phyloP scores from a whole-genome alignment of 2,888 invertebrate genomes.

The Erebia epiphron region DNA sequence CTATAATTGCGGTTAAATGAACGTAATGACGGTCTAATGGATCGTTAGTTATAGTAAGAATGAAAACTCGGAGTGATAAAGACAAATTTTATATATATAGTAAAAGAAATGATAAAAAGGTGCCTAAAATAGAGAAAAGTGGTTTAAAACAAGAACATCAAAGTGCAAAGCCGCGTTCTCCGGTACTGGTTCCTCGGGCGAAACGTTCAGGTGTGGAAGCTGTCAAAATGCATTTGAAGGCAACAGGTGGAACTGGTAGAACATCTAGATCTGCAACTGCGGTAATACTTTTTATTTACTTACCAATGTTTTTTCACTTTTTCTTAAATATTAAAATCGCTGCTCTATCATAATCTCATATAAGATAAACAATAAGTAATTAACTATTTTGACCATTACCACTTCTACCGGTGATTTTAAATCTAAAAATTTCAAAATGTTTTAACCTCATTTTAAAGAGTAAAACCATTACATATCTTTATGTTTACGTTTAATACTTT shows the following conservation, averaged over 20 bases:
- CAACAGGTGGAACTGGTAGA: constrained; percentile 72
- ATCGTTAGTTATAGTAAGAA: constrained; percentile 41
- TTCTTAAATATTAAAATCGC: not conserved
- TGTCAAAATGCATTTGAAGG: constrained; percentile 69
- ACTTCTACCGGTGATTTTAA: not conserved
- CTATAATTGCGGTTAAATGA: constrained; percentile 29
- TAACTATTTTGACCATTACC: not conserved
- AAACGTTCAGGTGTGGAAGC: constrained; percentile 76
- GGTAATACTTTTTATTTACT: constrained; percentile 47
- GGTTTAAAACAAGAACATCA: constrained; percentile 43
- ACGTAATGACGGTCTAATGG: constrained; percentile 37
- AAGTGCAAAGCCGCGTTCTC: constrained; percentile 42
- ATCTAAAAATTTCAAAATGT: constrained; percentile 3
- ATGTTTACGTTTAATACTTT: constrained; percentile 23
- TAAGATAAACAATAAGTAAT: too few relatives aligned
- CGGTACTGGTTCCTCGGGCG: constrained; percentile 44
- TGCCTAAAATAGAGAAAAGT: constrained; percentile 42
- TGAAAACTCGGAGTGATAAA: constrained; percentile 68
- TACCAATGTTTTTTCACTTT: not conserved
- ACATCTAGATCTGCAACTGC: constrained; percentile 74
- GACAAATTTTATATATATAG: constrained; percentile 54
- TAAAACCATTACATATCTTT: constrained; percentile 10
- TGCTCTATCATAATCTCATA: too few relatives aligned
- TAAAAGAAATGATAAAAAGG: constrained; percentile 46
- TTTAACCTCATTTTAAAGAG: constrained; percentile 13